phyloP scores from a whole-genome alignment of 2,113 vertebrate species.

The Boulengeromyrus knoepffleri region DNA sequence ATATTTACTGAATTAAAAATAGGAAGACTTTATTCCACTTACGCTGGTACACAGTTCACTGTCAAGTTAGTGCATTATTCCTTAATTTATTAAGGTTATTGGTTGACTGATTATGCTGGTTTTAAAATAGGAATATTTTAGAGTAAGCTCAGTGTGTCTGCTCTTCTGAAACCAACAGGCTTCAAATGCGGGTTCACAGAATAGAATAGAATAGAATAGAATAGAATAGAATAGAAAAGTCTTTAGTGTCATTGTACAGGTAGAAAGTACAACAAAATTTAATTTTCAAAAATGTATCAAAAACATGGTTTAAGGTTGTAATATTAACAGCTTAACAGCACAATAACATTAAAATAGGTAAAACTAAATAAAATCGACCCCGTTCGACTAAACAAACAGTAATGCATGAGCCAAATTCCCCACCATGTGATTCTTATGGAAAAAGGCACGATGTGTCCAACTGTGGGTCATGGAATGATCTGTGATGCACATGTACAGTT shows the following conservation, averaged over 20 bases:
- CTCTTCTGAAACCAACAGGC: background rate
- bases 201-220: background rate
- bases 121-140: background rate
- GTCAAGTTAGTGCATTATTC: background rate
- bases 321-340: background rate
- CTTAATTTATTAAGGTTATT: background rate
- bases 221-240: no score
- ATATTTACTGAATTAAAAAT: background rate
- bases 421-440: background rate
- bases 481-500: background rate
- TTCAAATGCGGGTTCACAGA: background rate
- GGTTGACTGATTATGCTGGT: background rate
- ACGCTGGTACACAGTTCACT: background rate
- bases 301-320: background rate
- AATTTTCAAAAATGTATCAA: background rate
- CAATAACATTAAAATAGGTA: background rate
- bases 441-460: background rate
- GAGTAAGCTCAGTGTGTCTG: background rate
- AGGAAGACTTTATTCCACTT: background rate
- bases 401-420: background rate
- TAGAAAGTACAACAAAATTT: background rate
- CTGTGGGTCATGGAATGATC: background rate
- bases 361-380: background rate
- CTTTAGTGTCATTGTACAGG: background rate
- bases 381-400: background rate